phyloP scores from a whole-genome alignment of 2,888 invertebrate genomes.

The Elgonia sp. region DNA sequence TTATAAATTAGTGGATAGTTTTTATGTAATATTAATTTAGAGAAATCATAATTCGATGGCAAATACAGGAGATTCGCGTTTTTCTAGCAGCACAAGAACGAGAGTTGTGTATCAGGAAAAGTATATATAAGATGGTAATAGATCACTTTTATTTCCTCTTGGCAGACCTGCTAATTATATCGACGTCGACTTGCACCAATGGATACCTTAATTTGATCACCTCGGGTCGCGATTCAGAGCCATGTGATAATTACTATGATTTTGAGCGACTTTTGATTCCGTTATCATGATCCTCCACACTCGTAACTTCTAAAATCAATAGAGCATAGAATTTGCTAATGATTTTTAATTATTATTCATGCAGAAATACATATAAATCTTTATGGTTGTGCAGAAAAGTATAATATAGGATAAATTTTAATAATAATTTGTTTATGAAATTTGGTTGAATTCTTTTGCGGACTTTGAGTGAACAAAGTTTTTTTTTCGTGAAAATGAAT shows the following conservation, averaged over 20 bases:
- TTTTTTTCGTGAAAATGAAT: no score
- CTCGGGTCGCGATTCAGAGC: not conserved
- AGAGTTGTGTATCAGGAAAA: conserved; percentile 31
- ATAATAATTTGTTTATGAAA: no score
- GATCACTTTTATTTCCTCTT: conserved; percentile 46
- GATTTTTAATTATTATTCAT: not conserved
- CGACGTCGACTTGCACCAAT: conserved; percentile 36
- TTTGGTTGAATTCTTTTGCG: no score
- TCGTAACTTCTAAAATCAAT: not conserved
- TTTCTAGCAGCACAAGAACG: not conserved
- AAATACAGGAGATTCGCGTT: not conserved
- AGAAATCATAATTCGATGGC: no score
- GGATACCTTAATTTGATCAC: conserved; percentile 45
- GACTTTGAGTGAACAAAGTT: no score
- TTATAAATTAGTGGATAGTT: no score
- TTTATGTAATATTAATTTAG: no score
- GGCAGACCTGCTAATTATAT: conserved; percentile 20
- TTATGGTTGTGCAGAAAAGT: no score
- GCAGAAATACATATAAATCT: not conserved
- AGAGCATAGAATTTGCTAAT: conserved; percentile 6
- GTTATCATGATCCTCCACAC: not conserved
- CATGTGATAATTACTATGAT: conserved; percentile 24
- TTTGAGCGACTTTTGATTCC: conserved; percentile 3
- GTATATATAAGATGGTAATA: conserved; percentile 23
- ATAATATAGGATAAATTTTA: no score